Percentiles rank a stretch among this genome's conserved stretches.
Conservation (phyloP, 2,797 vertebrate genomes). For the Geotrypetes seraphini region DNA sequence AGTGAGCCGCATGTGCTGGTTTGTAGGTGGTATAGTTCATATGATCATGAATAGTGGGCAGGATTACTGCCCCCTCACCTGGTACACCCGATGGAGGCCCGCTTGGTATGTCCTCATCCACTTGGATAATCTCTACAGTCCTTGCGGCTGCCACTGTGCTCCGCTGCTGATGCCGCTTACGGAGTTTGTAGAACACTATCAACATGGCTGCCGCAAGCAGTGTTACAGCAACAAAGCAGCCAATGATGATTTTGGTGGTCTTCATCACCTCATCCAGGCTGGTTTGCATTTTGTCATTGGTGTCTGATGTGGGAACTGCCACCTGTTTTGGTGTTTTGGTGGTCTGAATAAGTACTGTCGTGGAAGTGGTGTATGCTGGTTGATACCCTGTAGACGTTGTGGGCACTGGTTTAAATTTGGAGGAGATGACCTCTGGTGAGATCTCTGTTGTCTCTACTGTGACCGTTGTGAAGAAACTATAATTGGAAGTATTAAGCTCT, state of each 20-base stretch:
- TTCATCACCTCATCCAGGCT: constrained; percentile 96
- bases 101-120: constrained; percentile 81
- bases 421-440: constrained; percentile 70
- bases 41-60: constrained; percentile 82
- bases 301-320: constrained; percentile 64
- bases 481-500: constrained; percentile 92
- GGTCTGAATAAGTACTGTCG: constrained; percentile 85
- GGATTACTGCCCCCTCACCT: constrained; percentile 74
- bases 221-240: constrained; percentile 93
- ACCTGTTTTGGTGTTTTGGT: constrained; percentile 79
- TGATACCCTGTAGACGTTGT: constrained; percentile 86
- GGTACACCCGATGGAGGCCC: constrained; percentile 62
- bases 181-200: constrained; percentile 94
- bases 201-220: constrained; percentile 91
- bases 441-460: constrained; percentile 88
- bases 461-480: constrained; percentile 93
- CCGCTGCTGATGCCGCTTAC: constrained; percentile 91
- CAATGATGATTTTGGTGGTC: constrained; percentile 98
- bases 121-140: constrained; percentile 89
- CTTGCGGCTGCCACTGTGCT: constrained; percentile 83
- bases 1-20: constrained; percentile 77
- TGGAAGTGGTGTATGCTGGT: constrained; percentile 91
- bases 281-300: constrained; percentile 68
- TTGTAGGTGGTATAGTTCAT: constrained; percentile 89
- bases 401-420: constrained; percentile 81